A percentile compares a stretch with the other conserved stretches of the same genome.
Conservation (phyloP, 2,113 vertebrate genomes). For the Megaceryle maxima region DNA sequence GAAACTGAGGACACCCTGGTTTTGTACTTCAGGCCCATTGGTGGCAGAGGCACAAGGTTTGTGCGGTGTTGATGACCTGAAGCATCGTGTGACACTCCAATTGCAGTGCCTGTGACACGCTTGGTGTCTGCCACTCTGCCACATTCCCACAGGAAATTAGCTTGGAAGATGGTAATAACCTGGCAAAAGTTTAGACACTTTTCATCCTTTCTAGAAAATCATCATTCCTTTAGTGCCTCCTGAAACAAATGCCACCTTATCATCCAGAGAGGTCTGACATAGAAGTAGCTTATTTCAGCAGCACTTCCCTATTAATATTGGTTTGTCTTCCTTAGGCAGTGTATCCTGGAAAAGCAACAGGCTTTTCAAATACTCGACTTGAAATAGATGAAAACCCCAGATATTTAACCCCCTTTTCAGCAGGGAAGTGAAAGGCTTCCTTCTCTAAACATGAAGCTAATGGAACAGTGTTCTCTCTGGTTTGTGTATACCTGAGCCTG, state of each 20-base stretch:
- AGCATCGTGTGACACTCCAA: background rate
- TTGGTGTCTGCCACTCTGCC: background rate
- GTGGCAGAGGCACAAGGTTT: background rate
- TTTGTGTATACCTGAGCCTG: background rate
- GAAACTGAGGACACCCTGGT: background rate
- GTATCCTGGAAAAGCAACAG: background rate
- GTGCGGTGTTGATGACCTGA: background rate
- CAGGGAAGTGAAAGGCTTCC: background rate
- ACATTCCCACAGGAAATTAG: background rate
- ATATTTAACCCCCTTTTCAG: background rate
- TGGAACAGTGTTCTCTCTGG: background rate
- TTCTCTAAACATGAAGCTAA: background rate
- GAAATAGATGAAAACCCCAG: background rate
- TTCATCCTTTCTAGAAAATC: background rate
- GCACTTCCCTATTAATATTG: background rate
- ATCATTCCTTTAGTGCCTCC: background rate
- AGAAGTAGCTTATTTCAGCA: background rate
- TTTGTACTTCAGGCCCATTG: background rate
- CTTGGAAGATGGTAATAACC: background rate
- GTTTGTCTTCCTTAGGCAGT: background rate
- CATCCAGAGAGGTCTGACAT: background rate
- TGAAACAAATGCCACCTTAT: background rate
- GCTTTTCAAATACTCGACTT: background rate
- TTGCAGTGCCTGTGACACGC: background rate
- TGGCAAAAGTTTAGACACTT: background rate